These are phyloP conservation scores for Sylvilagus floridanus DNA, from an alignment of 2,797 vertebrate genomes.

Conservation along the genomic window DNA sequence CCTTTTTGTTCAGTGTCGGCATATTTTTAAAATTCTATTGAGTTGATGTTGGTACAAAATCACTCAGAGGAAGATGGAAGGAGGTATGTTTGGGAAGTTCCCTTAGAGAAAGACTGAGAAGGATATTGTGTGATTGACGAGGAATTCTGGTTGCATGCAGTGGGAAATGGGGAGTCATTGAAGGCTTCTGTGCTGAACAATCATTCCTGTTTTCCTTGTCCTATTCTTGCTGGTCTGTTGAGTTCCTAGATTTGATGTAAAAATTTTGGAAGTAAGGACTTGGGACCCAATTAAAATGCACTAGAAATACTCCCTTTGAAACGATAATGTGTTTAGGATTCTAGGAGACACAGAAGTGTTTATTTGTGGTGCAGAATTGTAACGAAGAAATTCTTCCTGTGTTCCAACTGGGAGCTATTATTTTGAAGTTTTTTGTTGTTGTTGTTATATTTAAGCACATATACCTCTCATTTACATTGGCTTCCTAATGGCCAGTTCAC, in stretches of 20 bases:
- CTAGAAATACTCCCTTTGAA: neutral
- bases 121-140: neutral
- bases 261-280: constrained; percentile 30
- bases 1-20: neutral
- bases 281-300: neutral
- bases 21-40: neutral
- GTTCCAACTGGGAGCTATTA: neutral
- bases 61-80: neutral
- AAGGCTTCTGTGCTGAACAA: neutral
- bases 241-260: constrained; percentile 42
- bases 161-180: no score
- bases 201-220: neutral
- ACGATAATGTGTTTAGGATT: neutral
- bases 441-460: neutral
- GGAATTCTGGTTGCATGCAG: neutral
- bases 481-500: neutral
- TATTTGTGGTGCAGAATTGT: neutral
- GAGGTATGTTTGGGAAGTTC: neutral
- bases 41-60: constrained; percentile 2
- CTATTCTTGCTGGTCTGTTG: neutral
- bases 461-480: neutral
- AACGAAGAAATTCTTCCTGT: neutral
- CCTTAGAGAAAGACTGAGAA: neutral
- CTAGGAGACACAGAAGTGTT: neutral
- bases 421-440: constrained; percentile 26